Evolutionary conservation across 1,140 invertebrate species (phyloP).

Genomic region (Gonatopus flavifemur): DNA sequence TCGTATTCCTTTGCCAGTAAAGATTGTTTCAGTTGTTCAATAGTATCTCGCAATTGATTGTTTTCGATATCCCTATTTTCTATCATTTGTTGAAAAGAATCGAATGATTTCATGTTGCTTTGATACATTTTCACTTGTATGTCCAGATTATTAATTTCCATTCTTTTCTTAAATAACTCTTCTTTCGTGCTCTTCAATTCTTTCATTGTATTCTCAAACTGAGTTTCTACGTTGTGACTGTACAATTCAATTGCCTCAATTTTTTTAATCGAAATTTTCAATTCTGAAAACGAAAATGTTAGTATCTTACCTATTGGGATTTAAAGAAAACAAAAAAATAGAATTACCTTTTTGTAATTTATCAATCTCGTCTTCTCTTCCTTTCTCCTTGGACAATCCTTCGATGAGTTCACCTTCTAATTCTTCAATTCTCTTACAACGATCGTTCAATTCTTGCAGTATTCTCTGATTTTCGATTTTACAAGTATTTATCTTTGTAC

Average conservation of each 20-base stretch:
- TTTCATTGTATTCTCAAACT: conserved; percentile 31
- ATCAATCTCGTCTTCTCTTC: conserved; percentile 20
- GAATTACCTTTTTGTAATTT: conserved; percentile 21
- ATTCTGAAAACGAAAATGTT: too few species aligned
- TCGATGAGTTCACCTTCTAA: too few species aligned
- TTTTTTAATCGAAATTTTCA: conserved; percentile 30
- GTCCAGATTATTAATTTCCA: conserved; percentile 22
- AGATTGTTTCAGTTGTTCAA: conserved; percentile 28
- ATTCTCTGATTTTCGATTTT: conserved; percentile 15
- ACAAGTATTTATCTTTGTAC: conserved; percentile 12
- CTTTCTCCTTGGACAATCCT: conserved; percentile 13
- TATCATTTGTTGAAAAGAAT: conserved; percentile 21
- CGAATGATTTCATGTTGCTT: conserved; percentile 23
- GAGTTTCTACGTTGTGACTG: conserved; percentile 31
- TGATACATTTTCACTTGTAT: conserved; percentile 12
- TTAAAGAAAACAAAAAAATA: not conserved
- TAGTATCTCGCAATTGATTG: conserved; percentile 22
- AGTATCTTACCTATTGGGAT: not conserved
- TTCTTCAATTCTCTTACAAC: too few species aligned
- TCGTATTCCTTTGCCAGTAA: conserved; percentile 32
- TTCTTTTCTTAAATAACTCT: conserved; percentile 13
- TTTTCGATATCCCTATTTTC: conserved; percentile 33
- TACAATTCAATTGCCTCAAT: conserved; percentile 5
- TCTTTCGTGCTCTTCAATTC: conserved; percentile 25
- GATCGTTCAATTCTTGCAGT: conserved; percentile 7